These are phyloP conservation scores for Eilema sororculum DNA, from an alignment of 2,888 invertebrate species.

Conservation along the genomic window DNA sequence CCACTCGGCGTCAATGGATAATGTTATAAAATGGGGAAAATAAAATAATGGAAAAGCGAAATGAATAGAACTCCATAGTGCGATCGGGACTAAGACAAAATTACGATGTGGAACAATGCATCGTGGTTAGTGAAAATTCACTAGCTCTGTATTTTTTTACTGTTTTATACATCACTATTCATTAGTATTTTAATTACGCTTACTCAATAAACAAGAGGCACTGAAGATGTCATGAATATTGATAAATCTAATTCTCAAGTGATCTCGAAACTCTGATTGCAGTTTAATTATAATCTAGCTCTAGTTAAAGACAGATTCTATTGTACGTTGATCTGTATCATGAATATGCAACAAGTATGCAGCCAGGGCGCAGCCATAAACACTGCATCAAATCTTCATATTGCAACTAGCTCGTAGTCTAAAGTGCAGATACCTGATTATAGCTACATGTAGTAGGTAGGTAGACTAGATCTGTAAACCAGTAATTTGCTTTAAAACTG, in stretches of 20 bases:
- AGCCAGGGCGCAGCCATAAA: not conserved
- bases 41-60: too few species aligned
- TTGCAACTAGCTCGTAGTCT: not conserved
- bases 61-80: too few species aligned
- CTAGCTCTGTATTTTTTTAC: too few species aligned
- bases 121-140: too few species aligned
- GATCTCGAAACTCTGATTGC: conserved; percentile 19
- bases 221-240: conserved; percentile 42
- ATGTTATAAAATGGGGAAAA: too few species aligned
- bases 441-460: not conserved
- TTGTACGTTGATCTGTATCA: not conserved
- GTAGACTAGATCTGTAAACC: not conserved
- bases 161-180: too few species aligned
- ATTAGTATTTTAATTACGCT: too few species aligned
- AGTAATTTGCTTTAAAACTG: not conserved
- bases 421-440: not conserved
- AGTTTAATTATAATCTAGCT: conserved; percentile 18
- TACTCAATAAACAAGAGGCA: too few species aligned
- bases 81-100: too few species aligned
- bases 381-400: not conserved
- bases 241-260: conserved; percentile 39
- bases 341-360: not conserved
- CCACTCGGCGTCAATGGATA: too few species aligned
- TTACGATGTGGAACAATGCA: too few species aligned
- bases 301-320: not conserved